Conservation (phyloP, 2,888 invertebrate species). For the Netelia melanura region DNA sequence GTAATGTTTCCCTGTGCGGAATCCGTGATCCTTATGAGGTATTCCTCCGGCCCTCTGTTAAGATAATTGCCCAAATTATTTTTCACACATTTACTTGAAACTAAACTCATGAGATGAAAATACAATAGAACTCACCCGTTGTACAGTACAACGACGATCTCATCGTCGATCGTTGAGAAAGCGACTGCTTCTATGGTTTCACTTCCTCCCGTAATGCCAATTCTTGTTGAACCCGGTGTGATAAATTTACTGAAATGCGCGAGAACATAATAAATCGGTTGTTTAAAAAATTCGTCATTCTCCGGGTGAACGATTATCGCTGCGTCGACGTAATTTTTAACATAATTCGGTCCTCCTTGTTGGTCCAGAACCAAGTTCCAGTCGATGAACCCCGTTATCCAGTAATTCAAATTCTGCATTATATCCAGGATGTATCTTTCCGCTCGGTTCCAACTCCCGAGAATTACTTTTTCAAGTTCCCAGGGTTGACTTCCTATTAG, state of each 20-base stretch:
- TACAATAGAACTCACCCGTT: conserved; percentile 85
- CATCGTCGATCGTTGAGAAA: conserved; percentile 86
- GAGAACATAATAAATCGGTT: conserved; percentile 94
- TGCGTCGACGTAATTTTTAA: conserved; percentile 92
- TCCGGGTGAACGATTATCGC: conserved; percentile 89
- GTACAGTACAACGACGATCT: conserved; percentile 85
- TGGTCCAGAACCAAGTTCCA: conserved; percentile 94
- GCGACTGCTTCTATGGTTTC: conserved; percentile 84
- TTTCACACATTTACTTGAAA: neutral
- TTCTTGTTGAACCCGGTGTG: conserved; percentile 87
- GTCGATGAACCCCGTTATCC: conserved; percentile 94
- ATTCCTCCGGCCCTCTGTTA: conserved; percentile 24
- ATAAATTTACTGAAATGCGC: conserved; percentile 93
- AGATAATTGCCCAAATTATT: neutral
- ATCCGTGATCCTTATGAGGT: conserved; percentile 82
- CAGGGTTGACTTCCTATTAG: conserved; percentile 86
- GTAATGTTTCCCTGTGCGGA: conserved; percentile 81
- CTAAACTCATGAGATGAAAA: conserved; percentile 19
- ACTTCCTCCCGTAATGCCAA: conserved; percentile 78
- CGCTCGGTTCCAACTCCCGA: conserved; percentile 92
- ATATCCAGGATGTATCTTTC: conserved; percentile 89
- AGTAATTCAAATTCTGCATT: conserved; percentile 90
- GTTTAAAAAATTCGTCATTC: conserved; percentile 92
- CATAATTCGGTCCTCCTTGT: conserved; percentile 94
- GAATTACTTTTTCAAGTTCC: conserved; percentile 86